phyloP scores from a whole-genome alignment of 1,140 invertebrate genomes.

The Drosophila neocordata region DNA sequence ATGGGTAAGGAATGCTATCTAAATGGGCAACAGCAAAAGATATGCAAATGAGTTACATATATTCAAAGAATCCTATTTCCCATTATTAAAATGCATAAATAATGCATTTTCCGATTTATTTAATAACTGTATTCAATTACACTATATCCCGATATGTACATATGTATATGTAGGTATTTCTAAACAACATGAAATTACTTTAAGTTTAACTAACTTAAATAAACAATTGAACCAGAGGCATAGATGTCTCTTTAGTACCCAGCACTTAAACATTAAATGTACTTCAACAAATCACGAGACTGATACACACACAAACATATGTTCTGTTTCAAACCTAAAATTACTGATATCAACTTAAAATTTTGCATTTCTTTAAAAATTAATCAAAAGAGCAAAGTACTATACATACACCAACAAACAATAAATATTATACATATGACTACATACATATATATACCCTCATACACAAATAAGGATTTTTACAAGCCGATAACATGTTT shows the following conservation, averaged over 20 bases:
- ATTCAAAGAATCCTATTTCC: no score
- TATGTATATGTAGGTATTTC: no score
- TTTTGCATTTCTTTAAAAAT: background rate
- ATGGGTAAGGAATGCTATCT: no score
- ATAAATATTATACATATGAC: conserved; percentile 15
- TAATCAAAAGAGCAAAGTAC: background rate
- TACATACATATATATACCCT: conserved; percentile 28
- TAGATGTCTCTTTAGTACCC: background rate
- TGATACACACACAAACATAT: background rate
- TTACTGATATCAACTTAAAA: background rate
- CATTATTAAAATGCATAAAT: no score
- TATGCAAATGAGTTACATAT: no score
- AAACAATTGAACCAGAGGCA: background rate
- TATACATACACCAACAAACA: background rate
- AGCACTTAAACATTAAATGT: background rate
- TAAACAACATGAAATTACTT: background rate
- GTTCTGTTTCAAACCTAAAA: background rate
- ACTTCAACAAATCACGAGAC: background rate
- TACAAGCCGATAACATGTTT: background rate
- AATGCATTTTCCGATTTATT: no score
- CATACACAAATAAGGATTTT: conserved; percentile 1
- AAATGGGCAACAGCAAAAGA: no score
- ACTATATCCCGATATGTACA: no score
- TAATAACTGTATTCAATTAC: no score
- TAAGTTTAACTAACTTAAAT: background rate